Evolutionary conservation across 2,797 vertebrate species (phyloP), one percentile per base, ranked within the genome.

Genomic region (Rhinella marina): DNA sequence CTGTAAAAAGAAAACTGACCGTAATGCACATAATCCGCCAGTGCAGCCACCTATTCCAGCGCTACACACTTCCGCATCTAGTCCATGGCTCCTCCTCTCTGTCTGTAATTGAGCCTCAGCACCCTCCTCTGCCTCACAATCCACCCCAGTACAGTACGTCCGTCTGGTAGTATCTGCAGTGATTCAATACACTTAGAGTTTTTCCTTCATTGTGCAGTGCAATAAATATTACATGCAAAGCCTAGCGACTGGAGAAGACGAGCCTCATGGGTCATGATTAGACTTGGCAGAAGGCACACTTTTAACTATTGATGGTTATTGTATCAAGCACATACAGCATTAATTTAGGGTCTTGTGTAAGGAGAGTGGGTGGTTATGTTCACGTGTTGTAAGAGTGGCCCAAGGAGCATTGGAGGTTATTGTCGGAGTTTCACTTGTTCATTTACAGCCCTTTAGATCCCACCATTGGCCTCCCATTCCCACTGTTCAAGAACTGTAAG

Each of bases 191-290:
- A 48, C 48, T 61, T 59, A 59, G 21, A 29, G 21, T 57, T 82
- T 76, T n/a, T 82, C 66, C 12, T 68, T 83, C 73, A 78, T 32
- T 84, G 72, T 75, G 81, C 81, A 78, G 73, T 87, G 82, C 59
- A 70, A 75, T 81, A 81, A 48, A 81, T 23, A 66, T 41, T 62
- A 48, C 1, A 25, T 2, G 9, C 6, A 11, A 14, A 64, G 16
- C 41, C 21, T 25, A 61, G 61, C 10, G 57, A 11, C 27, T 9
- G 57, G 27, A 25, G 57, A 61, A 27, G 12, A 57, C 10, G 10
- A 6, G 27, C 12, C 27, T 59, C 8, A 1, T 27, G 21, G 17
- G 41, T 29, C 48, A 14, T 19, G 11, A 7, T n/a, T 48, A 23
- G 41, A 75, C 13, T 25, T 41, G 7, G 41, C 32, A 48, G 8